These are phyloP conservation scores for Neolamprologus sp. DNA, from an alignment of 2,113 vertebrate species.

Conservation along the genomic window DNA sequence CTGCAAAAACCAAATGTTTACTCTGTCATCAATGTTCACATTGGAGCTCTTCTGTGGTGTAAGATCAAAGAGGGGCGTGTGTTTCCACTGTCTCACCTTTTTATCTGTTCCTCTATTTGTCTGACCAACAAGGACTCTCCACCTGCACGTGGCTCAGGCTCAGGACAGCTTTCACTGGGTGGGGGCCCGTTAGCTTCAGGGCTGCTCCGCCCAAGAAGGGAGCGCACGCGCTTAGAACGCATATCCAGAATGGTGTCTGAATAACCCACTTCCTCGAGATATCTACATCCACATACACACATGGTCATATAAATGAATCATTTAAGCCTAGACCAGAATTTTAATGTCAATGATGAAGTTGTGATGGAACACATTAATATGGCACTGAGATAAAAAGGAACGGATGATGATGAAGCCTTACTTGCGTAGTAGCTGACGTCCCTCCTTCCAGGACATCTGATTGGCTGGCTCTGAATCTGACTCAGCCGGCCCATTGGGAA, in stretches of 20 bases:
- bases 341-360: background rate
- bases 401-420: constrained; percentile 48
- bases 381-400: background rate
- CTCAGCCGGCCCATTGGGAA: constrained; percentile 82
- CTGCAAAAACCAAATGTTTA: background rate
- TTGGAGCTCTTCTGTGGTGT: background rate
- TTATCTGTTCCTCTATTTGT: constrained; percentile 90
- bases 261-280: constrained; percentile 89
- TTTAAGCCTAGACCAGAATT: background rate
- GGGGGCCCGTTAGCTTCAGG: constrained; percentile 77
- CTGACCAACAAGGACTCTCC: constrained; percentile 80
- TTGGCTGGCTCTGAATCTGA: constrained; percentile 75
- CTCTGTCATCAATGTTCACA: background rate
- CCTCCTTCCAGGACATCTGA: constrained; percentile 88
- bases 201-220: constrained; percentile 79
- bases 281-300: constrained; percentile 59
- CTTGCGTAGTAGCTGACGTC: constrained; percentile 87
- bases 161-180: constrained; percentile 47
- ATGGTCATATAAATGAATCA: background rate
- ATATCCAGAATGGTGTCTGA: constrained; percentile 89
- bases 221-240: constrained; percentile 83
- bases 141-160: constrained; percentile 50
- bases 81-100: constrained; percentile 68
- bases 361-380: background rate
- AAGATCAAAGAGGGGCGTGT: background rate